Evolutionary conservation across 2,113 vertebrate genomes (phyloP), one percentile per base, ranked within the genome.

Genomic region (Acrocephalus kingi): DNA sequence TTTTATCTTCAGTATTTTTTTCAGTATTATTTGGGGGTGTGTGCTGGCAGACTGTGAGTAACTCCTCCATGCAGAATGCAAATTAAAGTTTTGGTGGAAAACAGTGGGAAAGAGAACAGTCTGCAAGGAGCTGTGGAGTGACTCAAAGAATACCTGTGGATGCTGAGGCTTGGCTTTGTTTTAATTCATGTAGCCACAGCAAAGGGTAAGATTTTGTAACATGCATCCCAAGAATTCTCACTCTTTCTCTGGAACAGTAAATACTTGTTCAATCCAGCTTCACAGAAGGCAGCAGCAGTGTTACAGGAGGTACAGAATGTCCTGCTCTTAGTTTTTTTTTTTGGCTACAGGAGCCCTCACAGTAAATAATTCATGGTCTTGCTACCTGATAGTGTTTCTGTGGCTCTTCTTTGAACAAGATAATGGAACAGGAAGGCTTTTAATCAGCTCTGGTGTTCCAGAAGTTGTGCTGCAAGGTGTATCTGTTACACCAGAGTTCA

Each of bases 281-380:
- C 30, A 48, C 37, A 41, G 63, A 54, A 35, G 3, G 4, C 78
- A 45, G 48, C 37, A 80, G 75, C 22, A 19, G 5, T 66, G 3
- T 49, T 51, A 27, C 18, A 74, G 77, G 83, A 81, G 48, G 24
- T 52, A 8, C 52, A 79, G 54, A 33, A 58, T 78, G 30, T 56
- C 37, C 55, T 66, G 20, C 43, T 86, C 39, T 71, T 37, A 15
- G 37, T 19, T 80, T 83, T 88, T 89, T 72, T 75, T 88, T 89
- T 72, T 75, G 45, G 87, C 83, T 84, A 41, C 56, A 72, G 73
- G 45, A 90, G 45, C 64, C 91, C 46, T 91, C 35, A 12, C 9
- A 74, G 61, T 96, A 75, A 95, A 96, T 97, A 96, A 96, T 97
- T 96, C 9, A 92, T 89, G 55, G 31, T 49, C 35, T 61, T 84